Evolutionary conservation across 30 jellyfish, hydroid and myxozoan genomes (phyloP).

Genomic region (Turritopsis dohrnii): DNA sequence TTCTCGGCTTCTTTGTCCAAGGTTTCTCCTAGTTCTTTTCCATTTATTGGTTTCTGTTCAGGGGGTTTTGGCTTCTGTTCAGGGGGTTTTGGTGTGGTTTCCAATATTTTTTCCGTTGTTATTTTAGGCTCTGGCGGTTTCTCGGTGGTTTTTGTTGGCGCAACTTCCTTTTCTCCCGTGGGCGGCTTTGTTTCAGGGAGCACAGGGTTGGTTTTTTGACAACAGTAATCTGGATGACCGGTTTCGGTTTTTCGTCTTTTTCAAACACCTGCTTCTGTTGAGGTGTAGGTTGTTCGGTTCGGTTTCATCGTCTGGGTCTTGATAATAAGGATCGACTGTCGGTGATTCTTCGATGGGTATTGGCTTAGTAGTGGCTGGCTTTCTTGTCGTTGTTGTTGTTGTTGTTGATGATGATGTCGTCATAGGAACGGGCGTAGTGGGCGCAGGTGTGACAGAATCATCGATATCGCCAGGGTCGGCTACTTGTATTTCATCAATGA

Average conservation of each 20-base stretch:
- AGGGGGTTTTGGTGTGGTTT: constrained; percentile 29
- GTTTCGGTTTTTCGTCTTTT: constrained; percentile 28
- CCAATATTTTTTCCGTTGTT: constrained; percentile 29
- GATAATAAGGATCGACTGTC: constrained; percentile 44
- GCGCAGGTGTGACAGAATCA: constrained; percentile 20
- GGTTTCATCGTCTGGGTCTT: constrained; percentile 3
- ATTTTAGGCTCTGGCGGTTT: constrained; percentile 39
- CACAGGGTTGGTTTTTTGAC: constrained; percentile 17
- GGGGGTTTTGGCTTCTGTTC: too few species aligned
- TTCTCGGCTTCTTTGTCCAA: constrained; percentile 53
- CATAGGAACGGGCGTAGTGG: constrained; percentile 1
- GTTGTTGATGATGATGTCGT: constrained; percentile 25
- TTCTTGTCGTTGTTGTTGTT: background rate
- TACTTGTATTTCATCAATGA: constrained; percentile 15
- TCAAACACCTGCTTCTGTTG: background rate
- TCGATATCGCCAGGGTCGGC: constrained; percentile 24
- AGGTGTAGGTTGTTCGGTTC: background rate
- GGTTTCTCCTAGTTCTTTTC: constrained; percentile 47
- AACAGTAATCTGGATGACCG: constrained; percentile 25
- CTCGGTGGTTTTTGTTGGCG: background rate
- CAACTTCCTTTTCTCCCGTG: constrained; percentile 8
- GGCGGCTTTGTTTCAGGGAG: constrained; percentile 15
- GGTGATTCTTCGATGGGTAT: background rate
- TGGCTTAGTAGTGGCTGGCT: constrained; percentile 10
- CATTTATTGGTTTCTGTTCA: constrained; percentile 43